phyloP scores from a whole-genome alignment of 1,140 invertebrate species.

The Semibalanus balanoides region DNA sequence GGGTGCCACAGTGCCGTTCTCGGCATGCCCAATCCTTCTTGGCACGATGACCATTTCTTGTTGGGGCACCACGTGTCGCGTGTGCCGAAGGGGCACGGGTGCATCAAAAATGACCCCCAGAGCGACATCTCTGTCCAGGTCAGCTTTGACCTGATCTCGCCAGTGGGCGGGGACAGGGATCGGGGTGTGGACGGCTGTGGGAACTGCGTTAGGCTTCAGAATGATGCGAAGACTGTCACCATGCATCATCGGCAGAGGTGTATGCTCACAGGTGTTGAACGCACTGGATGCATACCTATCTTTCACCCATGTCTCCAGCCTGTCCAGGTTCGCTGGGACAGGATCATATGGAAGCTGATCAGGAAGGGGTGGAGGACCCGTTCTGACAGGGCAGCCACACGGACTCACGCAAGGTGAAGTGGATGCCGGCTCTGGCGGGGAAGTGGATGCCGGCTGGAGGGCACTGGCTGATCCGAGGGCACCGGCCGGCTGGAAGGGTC shows the following conservation, averaged over 20 bases:
- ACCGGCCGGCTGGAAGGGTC: neutral
- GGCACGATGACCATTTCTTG: conserved; percentile 2
- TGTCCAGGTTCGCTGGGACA: neutral
- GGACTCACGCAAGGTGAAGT: neutral
- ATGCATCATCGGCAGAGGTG: neutral
- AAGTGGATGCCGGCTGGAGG: neutral
- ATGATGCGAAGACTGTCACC: neutral
- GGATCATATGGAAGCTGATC: neutral
- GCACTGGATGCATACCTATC: neutral
- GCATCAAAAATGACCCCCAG: conserved; percentile 7
- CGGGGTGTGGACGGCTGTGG: neutral
- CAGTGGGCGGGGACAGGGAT: conserved; percentile 7
- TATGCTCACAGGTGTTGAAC: neutral
- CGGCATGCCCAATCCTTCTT: conserved; percentile 8
- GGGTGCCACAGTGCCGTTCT: neutral
- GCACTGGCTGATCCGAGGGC: neutral
- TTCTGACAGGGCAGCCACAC: neutral
- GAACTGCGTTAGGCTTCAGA: neutral
- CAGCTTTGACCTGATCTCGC: conserved; percentile 6
- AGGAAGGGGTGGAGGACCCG: too few species aligned
- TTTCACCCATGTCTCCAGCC: neutral
- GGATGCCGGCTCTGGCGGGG: neutral
- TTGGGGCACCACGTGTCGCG: conserved; percentile 3
- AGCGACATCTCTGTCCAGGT: conserved; percentile 11
- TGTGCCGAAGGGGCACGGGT: too few species aligned